These are phyloP conservation scores for Synanthedon formicaeformis DNA, from an alignment of 2,888 invertebrate species.

Conservation along the genomic window DNA sequence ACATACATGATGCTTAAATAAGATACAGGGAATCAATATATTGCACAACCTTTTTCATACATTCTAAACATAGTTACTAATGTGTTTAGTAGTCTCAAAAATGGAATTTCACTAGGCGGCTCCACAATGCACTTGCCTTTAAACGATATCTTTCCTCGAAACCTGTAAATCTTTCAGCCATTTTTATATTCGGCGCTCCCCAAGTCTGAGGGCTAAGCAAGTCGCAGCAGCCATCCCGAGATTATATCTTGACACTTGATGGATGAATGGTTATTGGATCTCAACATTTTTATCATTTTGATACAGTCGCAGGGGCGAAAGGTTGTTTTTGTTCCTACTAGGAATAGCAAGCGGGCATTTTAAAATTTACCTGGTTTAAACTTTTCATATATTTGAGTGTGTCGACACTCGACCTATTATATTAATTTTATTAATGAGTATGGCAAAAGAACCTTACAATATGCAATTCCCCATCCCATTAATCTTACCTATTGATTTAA, in stretches of 20 bases:
- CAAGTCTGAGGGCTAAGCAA: conserved; percentile 57
- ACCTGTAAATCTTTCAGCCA: conserved; percentile 68
- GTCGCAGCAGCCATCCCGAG: conserved; percentile 66
- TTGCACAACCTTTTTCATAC: no score
- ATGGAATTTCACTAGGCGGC: conserved; percentile 8
- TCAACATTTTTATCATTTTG: conserved; percentile 74
- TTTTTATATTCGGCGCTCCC: conserved; percentile 64
- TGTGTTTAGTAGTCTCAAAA: no score
- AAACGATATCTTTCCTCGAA: conserved; percentile 49
- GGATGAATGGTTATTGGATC: conserved; percentile 85
- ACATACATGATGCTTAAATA: no score
- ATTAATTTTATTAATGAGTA: no score
- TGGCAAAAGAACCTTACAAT: no score
- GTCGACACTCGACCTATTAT: no score
- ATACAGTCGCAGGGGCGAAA: conserved; percentile 54
- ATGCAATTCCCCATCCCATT: no score
- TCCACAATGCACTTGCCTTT: conserved; percentile 50
- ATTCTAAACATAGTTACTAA: no score
- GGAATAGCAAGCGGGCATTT: not conserved
- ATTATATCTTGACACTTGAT: conserved; percentile 81
- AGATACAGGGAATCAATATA: no score
- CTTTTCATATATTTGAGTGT: no score
- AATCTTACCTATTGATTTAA: no score
- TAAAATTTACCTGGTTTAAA: no score
- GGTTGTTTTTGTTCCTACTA: conserved; percentile 13